Conservation (phyloP, 2,113 vertebrate species). For the Morone saxatilis region DNA sequence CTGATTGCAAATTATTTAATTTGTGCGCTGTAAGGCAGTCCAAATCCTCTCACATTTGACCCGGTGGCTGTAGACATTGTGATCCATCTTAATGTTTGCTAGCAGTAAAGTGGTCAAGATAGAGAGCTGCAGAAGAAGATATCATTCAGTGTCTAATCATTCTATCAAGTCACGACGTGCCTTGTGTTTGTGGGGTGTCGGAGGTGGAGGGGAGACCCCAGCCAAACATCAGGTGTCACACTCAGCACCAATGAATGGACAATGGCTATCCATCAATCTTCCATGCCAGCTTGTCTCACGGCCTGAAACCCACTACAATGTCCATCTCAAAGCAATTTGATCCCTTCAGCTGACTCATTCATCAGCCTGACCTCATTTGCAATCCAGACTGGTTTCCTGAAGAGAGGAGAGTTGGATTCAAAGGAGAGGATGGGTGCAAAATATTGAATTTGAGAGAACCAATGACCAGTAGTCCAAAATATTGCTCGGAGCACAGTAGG, state of each 20-base stretch:
- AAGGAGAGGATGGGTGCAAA: conserved; percentile 56
- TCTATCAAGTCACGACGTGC: conserved; percentile 60
- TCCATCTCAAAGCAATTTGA: conserved; percentile 83
- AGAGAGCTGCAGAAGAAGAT: conserved; percentile 74
- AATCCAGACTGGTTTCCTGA: conserved; percentile 58
- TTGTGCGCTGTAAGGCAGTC: too few relatives aligned
- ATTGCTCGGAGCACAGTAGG: conserved; percentile 65
- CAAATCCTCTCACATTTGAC: conserved; percentile 50
- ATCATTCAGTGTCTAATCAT: conserved; percentile 79
- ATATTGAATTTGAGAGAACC: conserved; percentile 71
- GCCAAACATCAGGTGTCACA: conserved; percentile 80
- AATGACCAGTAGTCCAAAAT: conserved; percentile 62
- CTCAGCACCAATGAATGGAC: conserved; percentile 79
- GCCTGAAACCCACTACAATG: conserved; percentile 80
- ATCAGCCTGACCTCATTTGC: conserved; percentile 82
- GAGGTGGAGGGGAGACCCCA: conserved; percentile 67
- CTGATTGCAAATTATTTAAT: not conserved
- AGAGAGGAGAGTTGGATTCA: conserved; percentile 56
- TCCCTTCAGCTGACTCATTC: conserved; percentile 80
- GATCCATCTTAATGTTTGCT: conserved; percentile 70
- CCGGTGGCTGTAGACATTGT: conserved; percentile 11
- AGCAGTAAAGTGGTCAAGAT: conserved; percentile 64
- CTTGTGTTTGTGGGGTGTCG: conserved; percentile 67
- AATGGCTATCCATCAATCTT: conserved; percentile 85
- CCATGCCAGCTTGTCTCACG: conserved; percentile 75